phyloP scores from a whole-genome alignment of 2,888 invertebrate species.

The Drosophila affinis region DNA sequence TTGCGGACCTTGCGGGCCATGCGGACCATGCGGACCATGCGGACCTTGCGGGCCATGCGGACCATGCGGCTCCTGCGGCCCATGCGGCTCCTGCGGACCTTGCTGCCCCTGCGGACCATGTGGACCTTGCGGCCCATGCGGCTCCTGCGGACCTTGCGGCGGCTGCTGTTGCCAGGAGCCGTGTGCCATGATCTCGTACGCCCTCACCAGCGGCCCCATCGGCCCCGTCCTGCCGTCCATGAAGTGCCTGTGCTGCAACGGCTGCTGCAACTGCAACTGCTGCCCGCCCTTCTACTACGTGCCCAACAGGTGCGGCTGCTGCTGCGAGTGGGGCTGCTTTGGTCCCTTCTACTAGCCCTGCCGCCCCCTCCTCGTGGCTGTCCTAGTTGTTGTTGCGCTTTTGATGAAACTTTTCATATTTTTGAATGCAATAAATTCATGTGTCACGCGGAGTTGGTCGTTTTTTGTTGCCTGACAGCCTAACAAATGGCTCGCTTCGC shows the following conservation, averaged over 20 bases:
- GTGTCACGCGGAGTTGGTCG: conserved; percentile 41
- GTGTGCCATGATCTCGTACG: conserved; percentile 60
- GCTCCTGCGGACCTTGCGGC: conserved; percentile 39
- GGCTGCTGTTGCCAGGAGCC: conserved; percentile 66
- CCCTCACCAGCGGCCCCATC: conserved; percentile 55
- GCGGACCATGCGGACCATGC: conserved; percentile 45
- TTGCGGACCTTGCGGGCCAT: conserved; percentile 51
- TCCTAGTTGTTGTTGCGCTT: conserved; percentile 28
- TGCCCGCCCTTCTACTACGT: conserved; percentile 63
- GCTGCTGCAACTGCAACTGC: conserved; percentile 24
- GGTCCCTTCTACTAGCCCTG: conserved; percentile 63
- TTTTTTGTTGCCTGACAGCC: conserved; percentile 34
- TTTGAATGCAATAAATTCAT: conserved; percentile 67
- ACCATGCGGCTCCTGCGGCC: conserved; percentile 21
- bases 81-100: conserved; percentile 42
- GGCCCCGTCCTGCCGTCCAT: conserved; percentile 59
- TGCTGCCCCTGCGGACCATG: conserved; percentile 54
- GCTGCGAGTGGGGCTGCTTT: conserved; percentile 67
- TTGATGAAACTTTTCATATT: conserved; percentile 47
- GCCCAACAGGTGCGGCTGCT: conserved; percentile 54
- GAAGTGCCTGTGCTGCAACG: conserved; percentile 47
- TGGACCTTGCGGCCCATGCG: conserved; percentile 62
- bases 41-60: conserved; percentile 45
- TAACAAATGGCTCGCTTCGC: conserved; percentile 39
- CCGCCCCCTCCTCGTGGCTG: neutral